Base-by-base conservation (phyloP, 1,140 invertebrate species). In the Hycleus phaleratus region DNA sequence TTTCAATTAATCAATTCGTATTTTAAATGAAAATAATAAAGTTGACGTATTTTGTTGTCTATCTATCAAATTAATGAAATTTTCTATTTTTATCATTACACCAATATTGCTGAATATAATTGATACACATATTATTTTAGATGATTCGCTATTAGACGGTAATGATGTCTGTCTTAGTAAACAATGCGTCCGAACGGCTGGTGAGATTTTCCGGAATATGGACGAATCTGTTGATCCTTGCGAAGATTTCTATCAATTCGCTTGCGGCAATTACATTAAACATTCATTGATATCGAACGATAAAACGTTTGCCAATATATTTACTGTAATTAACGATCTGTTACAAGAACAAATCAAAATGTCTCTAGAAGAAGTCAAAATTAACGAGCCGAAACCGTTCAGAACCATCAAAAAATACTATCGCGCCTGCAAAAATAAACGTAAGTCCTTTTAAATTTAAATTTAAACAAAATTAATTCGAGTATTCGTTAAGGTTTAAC, bases 231-330 rank as follows among this genome's bases (percentile, higher is more conserved):
- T 88, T 0, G 84, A 95, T 66, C 93, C 93, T 0, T 97, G 94
- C 68, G 85, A 93, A 56, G 90, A 96, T 71, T 97, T 96, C 74
- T 96, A 94, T 71, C 71, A 84, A 59, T 93, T 90, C 63, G 81
- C 89, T 1, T 93, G 90, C 66, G 88, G 90, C 4, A 80, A 79
- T 2, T 92, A 88, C 73, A 71, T 88, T 3, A 81, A 83, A 56
- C 82, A 81, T 42, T 84, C 83, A 1, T 78, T 80, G n/a, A 90
- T 92, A 42, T 87, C 88, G 0, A 88, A 91, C 58, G 88, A 92
- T 66, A 88, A 87, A 71, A 83, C 86, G 0, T 84, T 85, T 0
- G 81, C 93, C 3, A 90, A 87, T 55, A 85, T 86, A 0, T 52
- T 93, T 73, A 87, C 85, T 6, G 78, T 85, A 39, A 85, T 91